These are phyloP conservation scores for Leptinotarsa undecemlineata DNA, from an alignment of 1,140 invertebrate genomes.

Conservation along the genomic window DNA sequence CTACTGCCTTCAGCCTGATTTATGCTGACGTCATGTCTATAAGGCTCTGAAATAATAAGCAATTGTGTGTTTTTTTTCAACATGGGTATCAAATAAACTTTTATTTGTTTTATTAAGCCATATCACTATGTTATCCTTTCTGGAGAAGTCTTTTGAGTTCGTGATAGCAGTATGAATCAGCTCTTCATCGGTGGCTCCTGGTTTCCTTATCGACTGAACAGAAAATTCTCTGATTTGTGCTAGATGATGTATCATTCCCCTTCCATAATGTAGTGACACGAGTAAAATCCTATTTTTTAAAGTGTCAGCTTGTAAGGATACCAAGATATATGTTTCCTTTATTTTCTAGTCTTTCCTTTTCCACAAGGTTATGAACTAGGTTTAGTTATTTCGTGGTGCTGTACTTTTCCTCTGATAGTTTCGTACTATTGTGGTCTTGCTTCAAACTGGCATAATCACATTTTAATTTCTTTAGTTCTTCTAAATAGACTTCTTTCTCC, in stretches of 20 bases:
- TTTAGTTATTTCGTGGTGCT: not conserved
- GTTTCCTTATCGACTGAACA: not conserved
- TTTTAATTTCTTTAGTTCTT: conserved; percentile 4
- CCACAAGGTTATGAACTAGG: not conserved
- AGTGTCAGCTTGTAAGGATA: not conserved
- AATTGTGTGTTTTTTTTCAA: conserved; percentile 4
- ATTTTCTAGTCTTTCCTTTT: not conserved
- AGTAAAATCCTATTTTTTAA: not conserved
- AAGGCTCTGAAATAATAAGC: conserved; percentile 3
- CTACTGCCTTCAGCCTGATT: not conserved
- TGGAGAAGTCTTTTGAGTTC: conserved; percentile 7
- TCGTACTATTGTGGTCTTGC: not conserved
- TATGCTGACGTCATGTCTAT: not conserved
- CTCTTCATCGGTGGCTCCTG: not conserved
- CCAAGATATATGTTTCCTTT: not conserved
- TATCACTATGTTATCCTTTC: conserved; percentile 7
- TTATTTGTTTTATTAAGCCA: conserved; percentile 5
- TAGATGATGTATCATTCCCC: conserved; percentile 11
- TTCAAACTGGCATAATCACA: not conserved
- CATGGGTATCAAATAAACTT: not conserved
- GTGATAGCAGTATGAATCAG: not conserved
- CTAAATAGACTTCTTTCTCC: conserved; percentile 1
- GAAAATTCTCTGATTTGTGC: not conserved
- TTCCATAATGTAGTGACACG: not conserved
- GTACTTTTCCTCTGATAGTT: not conserved